These are phyloP conservation scores for Oegoconia quadripuncta DNA, from an alignment of 2,888 invertebrate species.

Conservation along the genomic window DNA sequence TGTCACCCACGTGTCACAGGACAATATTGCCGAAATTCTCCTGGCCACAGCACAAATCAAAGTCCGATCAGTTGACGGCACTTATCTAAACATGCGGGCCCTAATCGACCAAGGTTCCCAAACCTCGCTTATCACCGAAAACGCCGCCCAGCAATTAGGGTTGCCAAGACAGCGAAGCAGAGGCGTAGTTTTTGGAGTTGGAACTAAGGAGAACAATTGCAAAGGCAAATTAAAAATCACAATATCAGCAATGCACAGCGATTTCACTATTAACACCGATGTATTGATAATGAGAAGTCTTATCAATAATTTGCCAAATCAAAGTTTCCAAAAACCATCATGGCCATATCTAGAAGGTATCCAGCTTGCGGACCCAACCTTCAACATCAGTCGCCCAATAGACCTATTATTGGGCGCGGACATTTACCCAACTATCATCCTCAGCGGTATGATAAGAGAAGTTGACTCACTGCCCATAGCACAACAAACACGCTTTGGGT, in stretches of 20 bases:
- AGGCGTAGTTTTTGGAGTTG: slow-evolving; percentile 4
- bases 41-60: slow-evolving; percentile 11
- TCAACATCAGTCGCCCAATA: too few relatives aligned
- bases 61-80: slow-evolving; percentile 2
- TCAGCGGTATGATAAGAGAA: slow-evolving; percentile 12
- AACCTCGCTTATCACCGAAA: slow-evolving; percentile 12
- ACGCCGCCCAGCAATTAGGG: slow-evolving; percentile 8
- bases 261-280: not conserved
- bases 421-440: too few relatives aligned
- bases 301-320: too few relatives aligned
- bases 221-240: not conserved
- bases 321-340: slow-evolving; percentile 13
- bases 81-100: too few relatives aligned
- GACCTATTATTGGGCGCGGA: too few relatives aligned
- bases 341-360: slow-evolving; percentile 18
- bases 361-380: slow-evolving; percentile 21
- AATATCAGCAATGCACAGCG: not conserved
- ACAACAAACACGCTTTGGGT: slow-evolving; percentile 24
- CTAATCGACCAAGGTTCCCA: slow-evolving; percentile 13
- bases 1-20: slow-evolving; percentile 1
- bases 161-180: slow-evolving; percentile 2
- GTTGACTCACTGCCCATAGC: slow-evolving; percentile 14
- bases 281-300: slow-evolving; percentile 13
- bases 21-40: slow-evolving; percentile 2
- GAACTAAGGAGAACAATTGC: slow-evolving; percentile 9